Percentiles rank a stretch among this genome's conserved stretches.
Conservation (phyloP, 2,113 vertebrate genomes). For the Actinemys pallida region DNA sequence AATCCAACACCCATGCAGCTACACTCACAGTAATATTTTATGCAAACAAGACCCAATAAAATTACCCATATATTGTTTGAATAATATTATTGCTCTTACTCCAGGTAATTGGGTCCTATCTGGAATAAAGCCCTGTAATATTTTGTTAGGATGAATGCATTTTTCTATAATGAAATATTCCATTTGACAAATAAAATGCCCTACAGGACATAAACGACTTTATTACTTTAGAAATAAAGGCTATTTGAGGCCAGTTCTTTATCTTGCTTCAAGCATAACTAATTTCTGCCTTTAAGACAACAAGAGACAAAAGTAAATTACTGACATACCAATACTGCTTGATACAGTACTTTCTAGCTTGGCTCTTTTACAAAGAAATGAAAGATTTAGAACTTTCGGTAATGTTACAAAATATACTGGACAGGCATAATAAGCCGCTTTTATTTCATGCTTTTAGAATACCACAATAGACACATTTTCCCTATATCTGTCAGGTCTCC, state of each 20-base stretch:
- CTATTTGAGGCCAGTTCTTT: background rate
- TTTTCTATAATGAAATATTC: background rate
- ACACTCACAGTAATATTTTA: background rate
- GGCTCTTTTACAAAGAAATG: background rate
- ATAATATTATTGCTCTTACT: background rate
- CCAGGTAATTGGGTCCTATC: background rate
- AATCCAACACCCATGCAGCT: background rate
- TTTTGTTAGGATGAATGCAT: background rate
- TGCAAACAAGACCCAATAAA: background rate
- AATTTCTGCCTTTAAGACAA: background rate
- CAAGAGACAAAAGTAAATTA: accelerated
- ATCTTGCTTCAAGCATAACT: accelerated
- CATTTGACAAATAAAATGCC: background rate
- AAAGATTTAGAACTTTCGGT: background rate
- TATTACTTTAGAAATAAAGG: background rate
- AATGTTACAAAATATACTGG: background rate
- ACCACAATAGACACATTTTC: background rate
- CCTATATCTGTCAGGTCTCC: background rate
- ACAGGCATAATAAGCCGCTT: background rate
- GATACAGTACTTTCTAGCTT: background rate
- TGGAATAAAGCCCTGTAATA: background rate
- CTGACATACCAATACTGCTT: background rate
- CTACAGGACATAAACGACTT: background rate
- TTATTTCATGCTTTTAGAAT: background rate
- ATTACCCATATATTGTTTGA: background rate